Conservation (phyloP, 2,113 vertebrate genomes). For the Clinocottus analis region DNA sequence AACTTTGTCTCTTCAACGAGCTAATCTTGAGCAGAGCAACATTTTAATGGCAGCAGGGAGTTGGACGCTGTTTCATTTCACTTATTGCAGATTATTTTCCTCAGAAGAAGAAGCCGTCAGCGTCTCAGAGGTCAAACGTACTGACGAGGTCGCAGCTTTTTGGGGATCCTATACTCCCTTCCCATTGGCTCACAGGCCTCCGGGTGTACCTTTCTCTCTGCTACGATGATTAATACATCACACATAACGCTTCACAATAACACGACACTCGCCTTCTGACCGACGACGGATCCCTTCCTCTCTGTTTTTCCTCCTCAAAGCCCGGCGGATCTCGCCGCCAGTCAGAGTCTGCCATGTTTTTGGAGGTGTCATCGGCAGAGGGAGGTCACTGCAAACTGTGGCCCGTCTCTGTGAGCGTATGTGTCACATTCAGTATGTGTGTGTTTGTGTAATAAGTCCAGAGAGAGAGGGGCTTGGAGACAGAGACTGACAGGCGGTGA, state of each 20-base stretch:
- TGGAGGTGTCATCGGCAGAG: constrained; percentile 36
- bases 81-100: neutral
- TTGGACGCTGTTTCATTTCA: neutral
- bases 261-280: neutral
- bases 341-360: constrained; percentile 13
- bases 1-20: neutral
- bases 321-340: neutral
- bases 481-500: constrained; percentile 37
- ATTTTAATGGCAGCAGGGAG: neutral
- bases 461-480: neutral
- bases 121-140: neutral
- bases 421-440: neutral
- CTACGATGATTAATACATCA: neutral
- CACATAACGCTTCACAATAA: constrained; percentile 8
- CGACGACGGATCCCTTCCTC: neutral
- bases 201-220: neutral
- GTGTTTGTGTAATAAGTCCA: neutral
- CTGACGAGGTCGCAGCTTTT: neutral
- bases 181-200: neutral
- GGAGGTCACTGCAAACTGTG: constrained; percentile 3
- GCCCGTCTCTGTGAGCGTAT: neutral
- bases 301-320: neutral
- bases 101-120: neutral
- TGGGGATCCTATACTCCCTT: neutral
- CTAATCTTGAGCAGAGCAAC: neutral